Evolutionary conservation across 2,888 invertebrate genomes (phyloP), one percentile per base, ranked within the genome.

Genomic region (Ceramica pisi): DNA sequence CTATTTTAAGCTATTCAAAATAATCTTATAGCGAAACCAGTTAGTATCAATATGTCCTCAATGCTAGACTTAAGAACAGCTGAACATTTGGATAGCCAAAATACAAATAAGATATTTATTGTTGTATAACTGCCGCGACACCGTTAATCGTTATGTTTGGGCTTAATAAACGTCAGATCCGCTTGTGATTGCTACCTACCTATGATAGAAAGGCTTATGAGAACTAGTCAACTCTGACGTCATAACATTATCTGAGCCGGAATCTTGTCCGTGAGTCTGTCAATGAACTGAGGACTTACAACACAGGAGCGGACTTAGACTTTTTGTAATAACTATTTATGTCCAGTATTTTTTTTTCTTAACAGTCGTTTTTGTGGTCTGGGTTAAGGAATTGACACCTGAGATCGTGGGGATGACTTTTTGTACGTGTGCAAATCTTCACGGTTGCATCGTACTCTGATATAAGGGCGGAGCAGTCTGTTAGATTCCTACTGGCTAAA

Each of bases 181-280:
- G 78, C 48, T 44, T 77, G 31, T 35, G n/a, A 10, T 26, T 7
- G 56, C 12, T n/a, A 23, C 14, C 9, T 53, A 61, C n/a, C 10
- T 26, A 44, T 16, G 2, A 46, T 72, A 69, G 64, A 71, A 71
- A 77, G 72, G 48, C 50, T 26, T 65, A 61, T 55, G 10, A 57
- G 26, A 78, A 74, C 23, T 19, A 63, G 65, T 69, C 41, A n/a
- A 8, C 14, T 57, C 44, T 78, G 78, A 78, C 74, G 74, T 78
- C 78, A 78, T 69, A 41, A n/a, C 44, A 57, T 46, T 35, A 21
- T 48, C 19, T 21, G 35, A 44, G 21, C 57, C 62, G 74, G 68
- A 62, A 73, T 74, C 38, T 62, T n/a, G 67, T 21, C 48, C 14
- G 8, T 44, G 31, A 9, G 38, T 8, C 67, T 64, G 67, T 48